Base-by-base conservation (phyloP, 1,140 invertebrate species). In the Oryctes rhinoceros region DNA sequence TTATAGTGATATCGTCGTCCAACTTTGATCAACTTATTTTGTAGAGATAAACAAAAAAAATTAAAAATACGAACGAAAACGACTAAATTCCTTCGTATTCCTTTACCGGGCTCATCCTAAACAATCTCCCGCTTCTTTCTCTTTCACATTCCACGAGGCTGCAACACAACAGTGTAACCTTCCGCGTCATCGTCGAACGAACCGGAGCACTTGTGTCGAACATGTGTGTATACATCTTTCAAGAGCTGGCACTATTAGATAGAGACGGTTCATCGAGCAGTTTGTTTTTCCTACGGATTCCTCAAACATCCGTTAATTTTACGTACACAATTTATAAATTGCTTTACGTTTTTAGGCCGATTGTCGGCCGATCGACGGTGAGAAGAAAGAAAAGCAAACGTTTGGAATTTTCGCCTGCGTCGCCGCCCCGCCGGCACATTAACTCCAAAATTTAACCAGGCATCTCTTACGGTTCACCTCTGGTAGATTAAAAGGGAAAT, bases 261-360 rank as follows among this genome's bases (percentile, higher is more conserved):
- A 18, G 49, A 53, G 49, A 53, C 4, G 49, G n/a, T 53, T 18
- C 49, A 53, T 7, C 13, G 13, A 53, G 49, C n/a, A 13, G 49
- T 53, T 53, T 53, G 49, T 53, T 53, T 53, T 53, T 53, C n/a
- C 13, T 53, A 53, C 49, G 49, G 49, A 53, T 53, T 53, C 49
- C 49, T 53, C 49, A 53, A 53, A 53, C 49, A 53, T 53, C 49
- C 49, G 49, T 53, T 53, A 53, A 53, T 53, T 13, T 53, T 53
- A 53, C 49, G 49, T 53, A 53, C 49, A 53, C 49, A 53, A 53
- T 53, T 53, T 53, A 53, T 53, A 53, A 13, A 53, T 53, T 53
- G 49, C 49, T 53, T 53, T 18, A 53, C 9, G 13, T 53, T 15
- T 53, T 53, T 44, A 44, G 5, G 39, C 39, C 9, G 39, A 44